Evolutionary conservation across 2,888 invertebrate genomes (phyloP), one percentile per base, ranked within the genome.

Genomic region (Sicus ferrugineus): DNA sequence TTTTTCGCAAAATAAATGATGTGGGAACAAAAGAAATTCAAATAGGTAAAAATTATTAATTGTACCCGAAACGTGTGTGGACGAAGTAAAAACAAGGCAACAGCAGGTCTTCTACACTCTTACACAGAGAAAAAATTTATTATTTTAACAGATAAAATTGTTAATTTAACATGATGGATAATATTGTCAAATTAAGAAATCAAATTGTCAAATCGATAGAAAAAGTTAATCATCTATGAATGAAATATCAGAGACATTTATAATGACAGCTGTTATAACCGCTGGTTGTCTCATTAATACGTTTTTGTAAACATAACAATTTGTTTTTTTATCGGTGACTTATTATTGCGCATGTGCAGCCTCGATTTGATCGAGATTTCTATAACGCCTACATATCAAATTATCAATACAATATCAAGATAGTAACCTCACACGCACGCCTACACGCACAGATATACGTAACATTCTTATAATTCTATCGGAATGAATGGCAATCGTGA

Each of bases 1-100:
- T 34, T 34, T 34, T 34, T 34, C 38, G 5, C n/a, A n/a, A n/a
- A 16, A 42, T 42, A 42, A 61, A 21, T 38, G 38, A 61, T 14
- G 38, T 9, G 38, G 30, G 19, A 31, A 31, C 3, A 31, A 31
- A 58, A 61, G 6, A 61, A 42, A 11, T 19, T 16, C n/a, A 42
- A 46, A 46, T 26, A 28, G n/a, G 46, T n/a, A 7, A 7, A 61
- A 42, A 34, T 21, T 61, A 42, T 61, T 61, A 61, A 38, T 61
- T 38, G 14, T n/a, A n/a, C 21, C 59, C n/a, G n/a, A n/a, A n/a
- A n/a, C n/a, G n/a, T n/a, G n/a, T n/a, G n/a, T n/a, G n/a, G n/a
- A n/a, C n/a, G n/a, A n/a, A n/a, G n/a, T n/a, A n/a, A n/a, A n/a
- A n/a, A n/a, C n/a, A n/a, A n/a, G n/a, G n/a, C n/a, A n/a, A n/a